phyloP scores from a whole-genome alignment of 2,113 vertebrate genomes.

The Trogon surrucura region DNA sequence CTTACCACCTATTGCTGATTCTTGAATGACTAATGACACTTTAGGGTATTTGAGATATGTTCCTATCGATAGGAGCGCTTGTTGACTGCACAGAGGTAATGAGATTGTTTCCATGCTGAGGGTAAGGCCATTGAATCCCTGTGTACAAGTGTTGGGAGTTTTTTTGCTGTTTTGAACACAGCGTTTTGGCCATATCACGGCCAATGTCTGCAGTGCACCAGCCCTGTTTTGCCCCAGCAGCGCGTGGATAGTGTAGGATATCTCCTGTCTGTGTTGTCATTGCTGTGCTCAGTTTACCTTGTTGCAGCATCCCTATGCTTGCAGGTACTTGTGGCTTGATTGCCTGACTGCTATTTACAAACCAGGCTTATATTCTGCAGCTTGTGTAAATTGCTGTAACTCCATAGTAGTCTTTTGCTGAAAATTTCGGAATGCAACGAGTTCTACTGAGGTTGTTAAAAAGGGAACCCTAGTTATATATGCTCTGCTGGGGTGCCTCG shows the following conservation, averaged over 20 bases:
- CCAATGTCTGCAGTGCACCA: neutral
- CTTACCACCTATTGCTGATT: neutral
- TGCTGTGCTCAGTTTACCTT: neutral
- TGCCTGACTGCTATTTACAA: neutral
- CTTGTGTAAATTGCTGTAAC: neutral
- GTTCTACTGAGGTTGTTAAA: neutral
- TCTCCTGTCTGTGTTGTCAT: neutral
- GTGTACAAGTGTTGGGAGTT: neutral
- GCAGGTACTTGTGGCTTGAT: neutral
- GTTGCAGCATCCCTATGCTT: neutral
- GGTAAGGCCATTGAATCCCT: neutral
- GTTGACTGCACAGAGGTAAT: neutral
- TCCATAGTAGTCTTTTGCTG: neutral
- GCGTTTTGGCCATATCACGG: neutral
- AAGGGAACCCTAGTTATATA: neutral
- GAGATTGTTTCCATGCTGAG: neutral
- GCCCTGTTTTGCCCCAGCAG: neutral
- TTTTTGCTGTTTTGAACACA: neutral
- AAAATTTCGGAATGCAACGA: neutral
- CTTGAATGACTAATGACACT: neutral
- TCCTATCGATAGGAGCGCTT: neutral
- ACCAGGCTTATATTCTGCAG: accelerated
- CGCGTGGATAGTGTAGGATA: accelerated
- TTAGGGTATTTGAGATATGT: neutral
- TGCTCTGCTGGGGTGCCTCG: neutral